These are phyloP conservation scores for Zhuqinia jingwanae DNA, from an alignment of 2,888 invertebrate species.

Conservation along the genomic window DNA sequence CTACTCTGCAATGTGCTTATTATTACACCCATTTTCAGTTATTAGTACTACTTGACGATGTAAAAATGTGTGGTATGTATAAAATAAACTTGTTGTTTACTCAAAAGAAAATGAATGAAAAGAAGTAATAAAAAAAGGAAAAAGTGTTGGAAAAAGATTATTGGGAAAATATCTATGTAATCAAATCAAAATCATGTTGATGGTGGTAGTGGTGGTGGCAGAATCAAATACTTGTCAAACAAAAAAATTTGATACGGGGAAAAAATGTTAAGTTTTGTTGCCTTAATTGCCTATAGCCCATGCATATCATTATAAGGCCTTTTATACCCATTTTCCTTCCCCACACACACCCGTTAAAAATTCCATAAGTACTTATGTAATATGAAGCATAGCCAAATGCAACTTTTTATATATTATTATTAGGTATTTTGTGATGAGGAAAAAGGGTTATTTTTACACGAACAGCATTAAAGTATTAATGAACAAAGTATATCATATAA, in stretches of 20 bases:
- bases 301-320: not conserved
- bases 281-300: slow-evolving; percentile 45
- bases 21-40: not conserved
- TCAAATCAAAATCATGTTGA: slow-evolving; percentile 5
- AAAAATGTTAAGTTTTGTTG: slow-evolving; percentile 25
- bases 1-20: slow-evolving; percentile 34
- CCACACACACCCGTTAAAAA: no score
- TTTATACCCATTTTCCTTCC: no score
- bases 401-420: no score
- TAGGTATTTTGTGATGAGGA: not conserved
- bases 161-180: slow-evolving; percentile 33
- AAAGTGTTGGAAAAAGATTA: slow-evolving; percentile 4
- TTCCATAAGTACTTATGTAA: no score
- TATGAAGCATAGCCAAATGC: no score
- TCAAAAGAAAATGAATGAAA: not conserved
- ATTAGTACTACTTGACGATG: no score
- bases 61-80: no score
- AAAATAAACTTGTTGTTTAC: no score
- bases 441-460: slow-evolving; percentile 31
- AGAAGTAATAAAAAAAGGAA: slow-evolving; percentile 3
- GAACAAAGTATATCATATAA: not conserved
- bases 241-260: slow-evolving; percentile 1
- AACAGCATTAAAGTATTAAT: not conserved
- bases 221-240: slow-evolving; percentile 44
- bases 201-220: no score